Conservation (phyloP, 2,888 invertebrate genomes). For the Hypomecis atomaria region DNA sequence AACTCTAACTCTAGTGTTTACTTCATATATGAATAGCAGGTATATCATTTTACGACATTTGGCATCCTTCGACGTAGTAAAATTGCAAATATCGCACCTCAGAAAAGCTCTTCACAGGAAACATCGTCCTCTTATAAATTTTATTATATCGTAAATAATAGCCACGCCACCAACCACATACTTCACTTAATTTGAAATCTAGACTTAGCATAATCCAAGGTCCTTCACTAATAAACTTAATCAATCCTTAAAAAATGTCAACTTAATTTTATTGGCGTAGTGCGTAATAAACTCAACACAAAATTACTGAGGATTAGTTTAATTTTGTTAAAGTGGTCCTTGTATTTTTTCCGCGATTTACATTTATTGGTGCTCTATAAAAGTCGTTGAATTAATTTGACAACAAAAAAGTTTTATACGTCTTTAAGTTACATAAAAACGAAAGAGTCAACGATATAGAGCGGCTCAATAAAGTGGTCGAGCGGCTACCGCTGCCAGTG, state of each 20-base stretch:
- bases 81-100: constrained; percentile 24
- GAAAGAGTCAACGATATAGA: constrained; percentile 6
- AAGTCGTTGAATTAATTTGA: constrained; percentile 22
- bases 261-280: constrained; percentile 35
- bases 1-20: too few species aligned
- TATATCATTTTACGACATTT: background rate
- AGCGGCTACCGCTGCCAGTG: constrained; percentile 17
- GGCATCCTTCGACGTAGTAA: constrained; percentile 19
- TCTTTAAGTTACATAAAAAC: background rate
- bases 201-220: constrained; percentile 38
- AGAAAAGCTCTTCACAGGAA: constrained; percentile 28
- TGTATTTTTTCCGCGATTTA: constrained; percentile 19
- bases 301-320: constrained; percentile 20
- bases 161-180: constrained; percentile 31
- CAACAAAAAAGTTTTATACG: constrained; percentile 14
- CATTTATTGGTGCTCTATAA: constrained; percentile 22
- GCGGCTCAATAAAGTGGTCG: constrained; percentile 11
- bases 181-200: constrained; percentile 38
- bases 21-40: background rate
- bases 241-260: constrained; percentile 39
- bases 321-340: constrained; percentile 12
- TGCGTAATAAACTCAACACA: constrained; percentile 35
- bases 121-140: constrained; percentile 32
- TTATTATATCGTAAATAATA: constrained; percentile 20
- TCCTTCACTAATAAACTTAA: constrained; percentile 34